These are phyloP conservation scores for Eulemur rubriventer DNA, from an alignment of 2,797 vertebrate species.

Conservation along the genomic window DNA sequence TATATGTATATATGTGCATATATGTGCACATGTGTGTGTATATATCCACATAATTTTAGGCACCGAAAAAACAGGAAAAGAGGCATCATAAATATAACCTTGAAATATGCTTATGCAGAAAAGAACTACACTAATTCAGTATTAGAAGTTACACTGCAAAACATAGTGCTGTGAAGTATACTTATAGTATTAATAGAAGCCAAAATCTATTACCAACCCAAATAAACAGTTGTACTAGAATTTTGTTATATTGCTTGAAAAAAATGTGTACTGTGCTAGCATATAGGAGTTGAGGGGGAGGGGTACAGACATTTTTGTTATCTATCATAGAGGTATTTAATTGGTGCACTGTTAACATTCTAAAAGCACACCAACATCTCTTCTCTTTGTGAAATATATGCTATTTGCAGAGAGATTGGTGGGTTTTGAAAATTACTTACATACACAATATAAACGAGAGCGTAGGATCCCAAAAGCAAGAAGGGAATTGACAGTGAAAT, in stretches of 20 bases:
- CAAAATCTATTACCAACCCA: neutral
- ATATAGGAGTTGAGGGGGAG: neutral
- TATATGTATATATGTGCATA: neutral
- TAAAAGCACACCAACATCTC: neutral
- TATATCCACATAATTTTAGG: neutral
- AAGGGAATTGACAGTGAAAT: neutral
- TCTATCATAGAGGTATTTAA: neutral
- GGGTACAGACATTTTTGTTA: neutral
- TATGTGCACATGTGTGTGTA: too few relatives aligned
- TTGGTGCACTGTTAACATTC: neutral
- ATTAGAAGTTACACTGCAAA: neutral
- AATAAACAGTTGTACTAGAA: slow-evolving; percentile 6
- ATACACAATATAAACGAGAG: neutral
- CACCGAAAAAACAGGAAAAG: neutral
- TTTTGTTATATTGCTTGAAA: neutral
- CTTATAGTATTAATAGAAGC: neutral
- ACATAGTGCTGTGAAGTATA: neutral
- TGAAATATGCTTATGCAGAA: slow-evolving; percentile 7
- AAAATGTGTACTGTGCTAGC: neutral
- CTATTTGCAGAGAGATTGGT: neutral
- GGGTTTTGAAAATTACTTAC: neutral
- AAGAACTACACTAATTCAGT: neutral
- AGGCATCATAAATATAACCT: neutral
- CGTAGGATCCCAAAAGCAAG: neutral
- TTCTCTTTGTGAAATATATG: neutral